Conservation (phyloP, 1,140 invertebrate genomes). For the Drosophila murphyi region DNA sequence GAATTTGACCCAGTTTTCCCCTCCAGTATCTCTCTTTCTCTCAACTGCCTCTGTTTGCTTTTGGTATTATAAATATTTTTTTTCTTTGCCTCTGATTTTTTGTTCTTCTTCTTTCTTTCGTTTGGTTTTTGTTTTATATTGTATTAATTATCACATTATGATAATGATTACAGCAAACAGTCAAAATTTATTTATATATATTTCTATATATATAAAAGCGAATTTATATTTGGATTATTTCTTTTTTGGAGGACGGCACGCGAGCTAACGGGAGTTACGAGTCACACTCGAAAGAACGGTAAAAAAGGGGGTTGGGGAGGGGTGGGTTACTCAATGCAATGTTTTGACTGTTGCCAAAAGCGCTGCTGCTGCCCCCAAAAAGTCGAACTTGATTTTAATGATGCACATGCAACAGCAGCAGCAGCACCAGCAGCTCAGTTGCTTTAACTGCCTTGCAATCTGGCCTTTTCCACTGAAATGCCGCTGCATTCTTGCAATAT, state of each 20-base stretch:
- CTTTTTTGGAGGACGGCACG: conserved; percentile 60
- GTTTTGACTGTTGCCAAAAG: conserved; percentile 69
- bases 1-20: conserved; percentile 65
- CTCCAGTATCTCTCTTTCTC: conserved; percentile 20
- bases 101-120: conserved; percentile 22
- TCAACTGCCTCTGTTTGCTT: conserved; percentile 41
- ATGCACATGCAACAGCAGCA: conserved; percentile 56
- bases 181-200: background rate
- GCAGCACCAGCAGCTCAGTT: conserved; percentile 28
- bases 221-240: conserved; percentile 55
- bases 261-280: conserved; percentile 66
- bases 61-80: background rate
- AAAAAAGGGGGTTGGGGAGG: too few relatives aligned
- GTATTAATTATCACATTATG: conserved; percentile 78
- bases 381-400: conserved; percentile 73
- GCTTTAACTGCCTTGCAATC: conserved; percentile 14
- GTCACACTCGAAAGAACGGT: too few relatives aligned
- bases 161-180: conserved; percentile 46
- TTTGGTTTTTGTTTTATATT: conserved; percentile 23
- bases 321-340: conserved; percentile 29
- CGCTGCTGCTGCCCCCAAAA: conserved; percentile 22
- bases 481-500: conserved; percentile 61
- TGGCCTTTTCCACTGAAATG: conserved; percentile 67
- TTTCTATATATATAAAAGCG: conserved; percentile 4
- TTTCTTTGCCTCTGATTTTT: conserved; percentile 17